A percentile compares a stretch with the other conserved stretches of the same genome.
These are phyloP conservation scores for Saxidomus purpurata DNA, from an alignment of 1,140 invertebrate genomes.

Conservation along the genomic window DNA sequence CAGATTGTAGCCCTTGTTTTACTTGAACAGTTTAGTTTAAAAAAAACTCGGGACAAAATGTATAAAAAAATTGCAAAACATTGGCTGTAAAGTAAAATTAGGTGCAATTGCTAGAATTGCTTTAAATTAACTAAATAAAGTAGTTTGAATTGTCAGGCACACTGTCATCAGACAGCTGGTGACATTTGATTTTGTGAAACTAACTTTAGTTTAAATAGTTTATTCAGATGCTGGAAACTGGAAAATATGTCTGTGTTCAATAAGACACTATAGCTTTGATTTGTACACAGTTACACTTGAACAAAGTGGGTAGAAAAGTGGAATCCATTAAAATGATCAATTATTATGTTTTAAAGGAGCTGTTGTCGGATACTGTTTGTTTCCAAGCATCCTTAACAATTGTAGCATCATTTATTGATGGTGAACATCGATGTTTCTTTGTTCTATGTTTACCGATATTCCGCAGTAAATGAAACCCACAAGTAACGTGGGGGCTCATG, in stretches of 20 bases:
- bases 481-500: neutral
- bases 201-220: no score
- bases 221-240: no score
- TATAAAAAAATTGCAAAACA: no score
- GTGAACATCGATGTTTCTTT: slow-evolving; percentile 2
- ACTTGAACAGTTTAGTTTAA: no score
- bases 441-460: slow-evolving; percentile 14
- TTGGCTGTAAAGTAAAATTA: no score
- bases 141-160: no score
- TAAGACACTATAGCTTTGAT: neutral
- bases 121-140: no score
- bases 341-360: slow-evolving; percentile 9
- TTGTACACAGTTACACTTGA: neutral
- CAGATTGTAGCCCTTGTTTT: no score
- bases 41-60: no score
- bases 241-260: neutral
- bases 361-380: neutral
- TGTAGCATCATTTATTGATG: slow-evolving; percentile 55
- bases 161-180: no score
- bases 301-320: neutral
- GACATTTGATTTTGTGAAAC: no score
- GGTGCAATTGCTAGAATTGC: no score
- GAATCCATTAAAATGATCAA: slow-evolving; percentile 39
- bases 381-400: neutral
- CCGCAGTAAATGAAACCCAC: neutral